Evolutionary conservation across 2,888 invertebrate genomes (phyloP).

Genomic region (Protophormia terraenovae): DNA sequence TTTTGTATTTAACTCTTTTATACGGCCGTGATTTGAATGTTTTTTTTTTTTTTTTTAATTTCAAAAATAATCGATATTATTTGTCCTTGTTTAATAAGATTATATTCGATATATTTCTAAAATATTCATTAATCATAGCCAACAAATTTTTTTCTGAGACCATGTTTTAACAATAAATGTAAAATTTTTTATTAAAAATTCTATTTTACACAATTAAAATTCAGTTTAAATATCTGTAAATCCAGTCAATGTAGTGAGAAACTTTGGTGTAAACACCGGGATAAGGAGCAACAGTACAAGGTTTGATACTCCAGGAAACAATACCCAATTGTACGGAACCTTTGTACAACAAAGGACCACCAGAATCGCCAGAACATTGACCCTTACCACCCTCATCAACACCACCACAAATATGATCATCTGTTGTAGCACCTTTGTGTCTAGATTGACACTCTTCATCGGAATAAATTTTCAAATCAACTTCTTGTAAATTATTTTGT

Average conservation of each 20-base stretch:
- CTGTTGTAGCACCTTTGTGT: slow-evolving; percentile 73
- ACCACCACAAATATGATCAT: slow-evolving; percentile 81
- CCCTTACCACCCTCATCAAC: slow-evolving; percentile 76
- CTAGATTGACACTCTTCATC: slow-evolving; percentile 77
- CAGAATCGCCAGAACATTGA: slow-evolving; percentile 79
- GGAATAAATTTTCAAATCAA: slow-evolving; percentile 78
- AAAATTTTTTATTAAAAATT: background rate
- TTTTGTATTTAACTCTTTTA: too few relatives aligned
- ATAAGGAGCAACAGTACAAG: slow-evolving; percentile 79
- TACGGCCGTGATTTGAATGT: too few relatives aligned
- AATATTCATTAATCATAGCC: too few relatives aligned
- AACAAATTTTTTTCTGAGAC: too few relatives aligned
- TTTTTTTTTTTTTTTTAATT: too few relatives aligned
- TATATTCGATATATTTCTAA: too few relatives aligned
- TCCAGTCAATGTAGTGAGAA: slow-evolving; percentile 78
- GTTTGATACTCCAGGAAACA: slow-evolving; percentile 82
- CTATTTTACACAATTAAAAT: background rate
- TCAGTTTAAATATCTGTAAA: slow-evolving; percentile 68
- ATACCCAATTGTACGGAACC: slow-evolving; percentile 78
- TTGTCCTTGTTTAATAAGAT: too few relatives aligned
- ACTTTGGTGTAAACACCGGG: slow-evolving; percentile 82
- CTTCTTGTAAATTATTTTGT: slow-evolving; percentile 78
- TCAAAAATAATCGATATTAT: too few relatives aligned
- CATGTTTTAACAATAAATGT: too few relatives aligned
- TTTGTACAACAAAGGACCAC: slow-evolving; percentile 76